Evolutionary conservation across 1,140 invertebrate genomes (phyloP).

Genomic region (Steinernema khuongi): DNA sequence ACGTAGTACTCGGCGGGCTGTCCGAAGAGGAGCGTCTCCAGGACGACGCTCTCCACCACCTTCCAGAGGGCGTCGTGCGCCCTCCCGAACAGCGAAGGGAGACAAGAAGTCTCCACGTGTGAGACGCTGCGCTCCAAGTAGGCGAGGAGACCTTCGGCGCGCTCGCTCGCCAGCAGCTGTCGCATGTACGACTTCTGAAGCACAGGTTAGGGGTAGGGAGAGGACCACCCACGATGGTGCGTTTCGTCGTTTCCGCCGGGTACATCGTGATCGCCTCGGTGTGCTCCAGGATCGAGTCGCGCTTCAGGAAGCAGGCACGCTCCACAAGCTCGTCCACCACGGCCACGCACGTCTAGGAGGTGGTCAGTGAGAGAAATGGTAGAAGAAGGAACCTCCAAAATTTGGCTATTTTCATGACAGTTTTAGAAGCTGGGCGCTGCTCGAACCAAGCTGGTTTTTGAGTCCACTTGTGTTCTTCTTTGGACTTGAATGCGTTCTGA

Average conservation of each 20-base stretch:
- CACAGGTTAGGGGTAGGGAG: background rate
- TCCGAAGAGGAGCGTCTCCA: constrained; percentile 1
- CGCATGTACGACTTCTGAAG: constrained; percentile 1
- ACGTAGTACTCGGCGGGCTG: constrained; percentile 1
- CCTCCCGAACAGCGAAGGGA: background rate
- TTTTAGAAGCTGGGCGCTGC: too few species aligned
- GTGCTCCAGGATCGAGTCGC: background rate
- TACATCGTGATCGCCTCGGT: constrained; percentile 12
- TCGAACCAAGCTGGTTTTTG: too few species aligned
- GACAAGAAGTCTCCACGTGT: background rate
- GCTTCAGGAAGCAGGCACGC: background rate
- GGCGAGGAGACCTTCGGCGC: background rate
- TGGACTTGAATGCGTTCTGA: too few species aligned
- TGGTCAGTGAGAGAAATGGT: background rate
- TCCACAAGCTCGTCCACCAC: background rate
- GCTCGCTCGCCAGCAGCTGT: background rate
- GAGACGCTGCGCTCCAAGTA: background rate
- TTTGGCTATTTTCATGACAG: too few species aligned
- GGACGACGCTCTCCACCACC: background rate
- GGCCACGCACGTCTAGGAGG: background rate
- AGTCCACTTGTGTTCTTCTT: too few species aligned
- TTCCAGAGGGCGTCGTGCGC: background rate
- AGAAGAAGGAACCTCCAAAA: background rate
- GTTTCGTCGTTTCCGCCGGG: background rate
- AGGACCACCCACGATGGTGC: background rate